Conservation (phyloP, 2,797 vertebrate genomes). For the Pitangus sulphuratus region DNA sequence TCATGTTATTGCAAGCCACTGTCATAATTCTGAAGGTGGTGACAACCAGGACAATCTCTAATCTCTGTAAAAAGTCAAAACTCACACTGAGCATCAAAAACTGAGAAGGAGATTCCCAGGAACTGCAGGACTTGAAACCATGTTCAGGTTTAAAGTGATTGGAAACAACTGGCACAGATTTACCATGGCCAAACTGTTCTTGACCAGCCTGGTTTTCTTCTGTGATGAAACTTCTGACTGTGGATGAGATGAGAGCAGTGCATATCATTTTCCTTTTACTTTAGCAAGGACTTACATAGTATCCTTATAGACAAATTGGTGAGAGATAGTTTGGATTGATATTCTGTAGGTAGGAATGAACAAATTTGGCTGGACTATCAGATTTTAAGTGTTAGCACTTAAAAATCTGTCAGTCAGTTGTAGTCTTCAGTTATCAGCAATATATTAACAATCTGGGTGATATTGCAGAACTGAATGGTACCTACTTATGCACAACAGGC, state of each 20-base stretch:
- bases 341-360: background rate
- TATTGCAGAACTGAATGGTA: background rate
- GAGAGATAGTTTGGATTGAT: background rate
- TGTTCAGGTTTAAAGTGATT: background rate
- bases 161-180: background rate
- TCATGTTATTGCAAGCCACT: background rate
- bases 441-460: background rate
- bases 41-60: background rate
- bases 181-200: background rate
- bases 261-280: background rate
- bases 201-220: background rate
- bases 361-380: background rate
- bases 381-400: background rate
- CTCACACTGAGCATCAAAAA: background rate
- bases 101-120: background rate
- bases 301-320: background rate
- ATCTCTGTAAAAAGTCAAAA: background rate
- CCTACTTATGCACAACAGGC: accelerated
- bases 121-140: background rate
- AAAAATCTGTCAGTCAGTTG: background rate
- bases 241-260: background rate
- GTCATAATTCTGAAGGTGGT: background rate
- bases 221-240: background rate
- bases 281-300: background rate
- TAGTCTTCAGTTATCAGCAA: background rate